Conservation (phyloP, 2,797 vertebrate species). For the Lepidocolaptes lacrymiger region DNA sequence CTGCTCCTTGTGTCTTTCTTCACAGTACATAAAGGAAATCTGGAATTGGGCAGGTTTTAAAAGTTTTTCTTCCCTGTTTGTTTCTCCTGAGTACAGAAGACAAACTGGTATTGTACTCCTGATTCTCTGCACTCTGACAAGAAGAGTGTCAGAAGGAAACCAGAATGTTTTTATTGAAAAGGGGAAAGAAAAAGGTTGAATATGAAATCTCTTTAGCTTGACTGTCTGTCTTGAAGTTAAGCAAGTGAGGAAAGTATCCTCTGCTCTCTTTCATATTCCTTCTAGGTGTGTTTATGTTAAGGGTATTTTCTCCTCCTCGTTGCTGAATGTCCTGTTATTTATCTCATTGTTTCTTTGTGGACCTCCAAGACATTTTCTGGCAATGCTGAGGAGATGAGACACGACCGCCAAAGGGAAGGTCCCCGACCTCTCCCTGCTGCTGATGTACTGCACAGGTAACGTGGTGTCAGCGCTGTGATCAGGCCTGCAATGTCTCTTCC, state of each 20-base stretch:
- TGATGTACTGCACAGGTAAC: neutral
- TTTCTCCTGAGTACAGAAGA: neutral
- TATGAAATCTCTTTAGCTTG: neutral
- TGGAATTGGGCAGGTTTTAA: neutral
- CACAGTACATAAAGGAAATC: neutral
- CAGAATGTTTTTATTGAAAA: neutral
- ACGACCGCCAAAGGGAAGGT: neutral
- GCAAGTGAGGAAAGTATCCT: neutral
- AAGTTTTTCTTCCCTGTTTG: neutral
- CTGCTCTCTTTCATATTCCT: neutral
- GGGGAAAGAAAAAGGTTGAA: neutral
- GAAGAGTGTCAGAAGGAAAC: neutral
- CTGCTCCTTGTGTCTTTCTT: neutral
- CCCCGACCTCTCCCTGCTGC: neutral
- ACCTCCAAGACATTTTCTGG: neutral
- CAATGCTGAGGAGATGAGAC: neutral
- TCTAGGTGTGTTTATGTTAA: neutral
- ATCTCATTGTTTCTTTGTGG: neutral
- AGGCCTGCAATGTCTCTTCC: rapidly evolving
- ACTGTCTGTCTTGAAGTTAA: neutral
- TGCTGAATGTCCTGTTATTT: neutral
- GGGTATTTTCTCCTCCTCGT: neutral
- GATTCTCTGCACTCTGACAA: neutral
- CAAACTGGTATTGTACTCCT: neutral
- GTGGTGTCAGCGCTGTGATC: rapidly evolving